Evolutionary conservation across 2,888 invertebrate species (phyloP).

Genomic region (Diaphora mendica): DNA sequence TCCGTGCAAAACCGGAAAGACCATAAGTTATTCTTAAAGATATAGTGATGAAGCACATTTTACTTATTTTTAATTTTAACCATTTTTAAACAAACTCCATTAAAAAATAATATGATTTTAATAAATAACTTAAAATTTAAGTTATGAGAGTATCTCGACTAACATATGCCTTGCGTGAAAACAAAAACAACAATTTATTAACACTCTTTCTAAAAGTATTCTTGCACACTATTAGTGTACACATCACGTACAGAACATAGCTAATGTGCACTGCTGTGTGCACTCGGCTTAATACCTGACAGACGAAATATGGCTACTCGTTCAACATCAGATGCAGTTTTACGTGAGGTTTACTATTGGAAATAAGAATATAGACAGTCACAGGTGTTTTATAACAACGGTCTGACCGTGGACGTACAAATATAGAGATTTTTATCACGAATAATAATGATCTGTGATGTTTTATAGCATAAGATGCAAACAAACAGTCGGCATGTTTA

Average conservation of each 20-base stretch:
- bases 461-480: no score
- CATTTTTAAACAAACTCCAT: no score
- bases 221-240: conserved; percentile 3
- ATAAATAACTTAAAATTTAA: background rate
- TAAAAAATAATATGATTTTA: no score
- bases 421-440: no score
- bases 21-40: no score
- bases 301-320: conserved; percentile 59
- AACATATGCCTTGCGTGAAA: background rate
- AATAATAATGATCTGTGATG: no score
- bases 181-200: background rate
- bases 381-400: background rate
- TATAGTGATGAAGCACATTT: no score
- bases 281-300: conserved; percentile 48
- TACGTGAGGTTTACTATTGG: background rate
- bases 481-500: no score
- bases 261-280: conserved; percentile 29
- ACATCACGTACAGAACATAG: conserved; percentile 14
- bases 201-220: background rate
- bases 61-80: no score
- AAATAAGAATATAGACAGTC: background rate
- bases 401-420: no score
- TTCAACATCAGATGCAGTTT: conserved; percentile 3
- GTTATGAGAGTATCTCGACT: background rate
- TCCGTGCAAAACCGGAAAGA: no score